Percentiles rank a stretch among this genome's conserved stretches.
Conservation (phyloP, 1,140 invertebrate species). For the Bombyx mandarina region DNA sequence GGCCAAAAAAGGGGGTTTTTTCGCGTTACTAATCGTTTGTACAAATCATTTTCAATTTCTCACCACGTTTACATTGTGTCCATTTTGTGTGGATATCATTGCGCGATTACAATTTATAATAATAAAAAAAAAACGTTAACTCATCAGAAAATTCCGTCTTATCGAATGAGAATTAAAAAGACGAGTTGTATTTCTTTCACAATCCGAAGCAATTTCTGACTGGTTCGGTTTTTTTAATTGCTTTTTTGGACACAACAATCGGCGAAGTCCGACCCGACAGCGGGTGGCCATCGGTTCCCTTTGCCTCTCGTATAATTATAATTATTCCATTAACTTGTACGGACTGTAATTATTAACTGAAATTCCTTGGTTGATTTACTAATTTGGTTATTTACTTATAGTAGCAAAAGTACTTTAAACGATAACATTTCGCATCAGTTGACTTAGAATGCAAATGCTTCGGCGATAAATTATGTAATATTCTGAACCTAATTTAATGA, state of each 20-base stretch:
- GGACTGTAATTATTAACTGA: slow-evolving; percentile 49
- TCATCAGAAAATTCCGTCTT: slow-evolving; percentile 16
- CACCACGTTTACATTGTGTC: slow-evolving; percentile 22
- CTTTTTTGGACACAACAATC: slow-evolving; percentile 61
- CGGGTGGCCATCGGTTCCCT: slow-evolving; percentile 59
- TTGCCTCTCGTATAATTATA: slow-evolving; percentile 53
- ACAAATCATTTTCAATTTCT: slow-evolving; percentile 23
- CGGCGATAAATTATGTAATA: too few relatives aligned
- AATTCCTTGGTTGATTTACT: slow-evolving; percentile 31
- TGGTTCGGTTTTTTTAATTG: slow-evolving; percentile 54
- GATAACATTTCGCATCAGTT: too few relatives aligned
- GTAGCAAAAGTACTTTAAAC: neutral
- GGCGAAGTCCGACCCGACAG: slow-evolving; percentile 37
- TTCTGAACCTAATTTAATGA: too few relatives aligned
- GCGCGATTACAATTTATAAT: slow-evolving; percentile 18
- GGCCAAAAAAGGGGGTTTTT: slow-evolving; percentile 8
- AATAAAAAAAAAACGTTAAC: slow-evolving; percentile 13
- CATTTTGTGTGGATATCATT: slow-evolving; percentile 25
- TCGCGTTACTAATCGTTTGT: slow-evolving; percentile 18
- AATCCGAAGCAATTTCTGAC: slow-evolving; percentile 43
- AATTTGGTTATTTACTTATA: slow-evolving; percentile 31
- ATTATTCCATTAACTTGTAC: slow-evolving; percentile 64
- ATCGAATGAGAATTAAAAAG: slow-evolving; percentile 22
- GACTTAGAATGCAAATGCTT: too few relatives aligned
- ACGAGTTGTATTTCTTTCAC: slow-evolving; percentile 20